Evolutionary conservation across 1,140 invertebrate species (phyloP).

Genomic region (Ceratitis capitata): DNA sequence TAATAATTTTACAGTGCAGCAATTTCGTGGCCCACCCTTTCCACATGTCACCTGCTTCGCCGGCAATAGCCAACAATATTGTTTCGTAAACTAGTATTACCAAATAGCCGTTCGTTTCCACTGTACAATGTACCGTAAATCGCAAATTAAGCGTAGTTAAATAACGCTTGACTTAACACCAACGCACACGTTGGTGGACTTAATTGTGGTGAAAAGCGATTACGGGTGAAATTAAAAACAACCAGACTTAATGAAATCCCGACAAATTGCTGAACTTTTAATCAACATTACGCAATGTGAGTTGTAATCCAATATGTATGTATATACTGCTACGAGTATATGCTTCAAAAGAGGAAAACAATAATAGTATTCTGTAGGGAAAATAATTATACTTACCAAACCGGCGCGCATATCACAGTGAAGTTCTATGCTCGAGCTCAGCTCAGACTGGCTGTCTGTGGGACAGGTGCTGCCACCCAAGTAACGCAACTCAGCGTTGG

Average conservation of each 20-base stretch:
- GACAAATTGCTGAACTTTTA: conserved; percentile 11
- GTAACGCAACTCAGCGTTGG: conserved; percentile 64
- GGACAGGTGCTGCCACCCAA: conserved; percentile 65
- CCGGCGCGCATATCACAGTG: conserved; percentile 63
- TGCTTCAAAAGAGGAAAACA: neutral
- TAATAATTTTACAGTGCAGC: no score
- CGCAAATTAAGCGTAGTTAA: neutral
- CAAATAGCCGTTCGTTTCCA: neutral
- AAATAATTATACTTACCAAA: conserved; percentile 59
- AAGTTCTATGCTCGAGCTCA: conserved; percentile 66
- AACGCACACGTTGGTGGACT: neutral
- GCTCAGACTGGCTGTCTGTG: conserved; percentile 56
- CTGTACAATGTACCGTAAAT: neutral
- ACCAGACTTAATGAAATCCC: neutral
- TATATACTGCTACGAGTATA: neutral
- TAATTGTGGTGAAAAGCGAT: neutral
- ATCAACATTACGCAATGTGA: neutral
- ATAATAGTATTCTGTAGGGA: no score
- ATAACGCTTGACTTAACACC: neutral
- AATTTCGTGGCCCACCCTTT: no score
- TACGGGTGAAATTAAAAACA: conserved; percentile 18
- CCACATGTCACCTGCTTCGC: neutral
- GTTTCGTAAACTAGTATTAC: neutral
- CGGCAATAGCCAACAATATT: neutral
- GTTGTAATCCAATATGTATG: neutral